phyloP scores from a whole-genome alignment of 2,113 vertebrate genomes.

The Oncorhynchus gorbuscha region DNA sequence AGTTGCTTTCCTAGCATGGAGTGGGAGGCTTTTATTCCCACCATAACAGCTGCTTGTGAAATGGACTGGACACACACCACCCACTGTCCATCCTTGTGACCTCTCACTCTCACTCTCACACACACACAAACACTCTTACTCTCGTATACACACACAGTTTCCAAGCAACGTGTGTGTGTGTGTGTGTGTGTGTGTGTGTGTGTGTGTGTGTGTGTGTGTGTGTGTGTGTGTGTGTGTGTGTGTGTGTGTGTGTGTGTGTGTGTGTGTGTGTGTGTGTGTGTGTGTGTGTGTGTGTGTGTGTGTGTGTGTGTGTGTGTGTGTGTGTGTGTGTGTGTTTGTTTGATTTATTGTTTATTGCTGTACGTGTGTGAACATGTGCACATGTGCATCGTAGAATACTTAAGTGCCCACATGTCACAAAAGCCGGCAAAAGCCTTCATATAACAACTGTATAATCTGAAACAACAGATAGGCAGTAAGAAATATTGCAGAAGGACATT shows the following conservation, averaged over 20 bases:
- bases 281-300: slow-evolving; percentile 17
- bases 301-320: slow-evolving; percentile 17
- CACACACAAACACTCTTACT: neutral
- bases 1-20: neutral
- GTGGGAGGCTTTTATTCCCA: neutral
- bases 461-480: neutral
- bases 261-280: slow-evolving; percentile 17
- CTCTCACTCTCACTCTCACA: neutral
- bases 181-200: neutral
- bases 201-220: neutral
- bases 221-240: neutral
- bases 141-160: neutral
- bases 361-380: slow-evolving; percentile 4
- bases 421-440: neutral
- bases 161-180: slow-evolving; percentile 12
- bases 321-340: neutral
- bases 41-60: slow-evolving; percentile 1
- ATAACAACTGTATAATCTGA: neutral
- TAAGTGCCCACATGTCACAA: neutral
- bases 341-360: too few species aligned
- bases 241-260: slow-evolving; percentile 5
- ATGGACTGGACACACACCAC: neutral
- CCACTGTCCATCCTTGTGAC: neutral
- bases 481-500: neutral
- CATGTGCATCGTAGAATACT: neutral